Percentiles rank a stretch among this genome's conserved stretches.
Evolutionary conservation across 2,113 vertebrate species (phyloP).

Genomic region (Hippocampus barbouri): DNA sequence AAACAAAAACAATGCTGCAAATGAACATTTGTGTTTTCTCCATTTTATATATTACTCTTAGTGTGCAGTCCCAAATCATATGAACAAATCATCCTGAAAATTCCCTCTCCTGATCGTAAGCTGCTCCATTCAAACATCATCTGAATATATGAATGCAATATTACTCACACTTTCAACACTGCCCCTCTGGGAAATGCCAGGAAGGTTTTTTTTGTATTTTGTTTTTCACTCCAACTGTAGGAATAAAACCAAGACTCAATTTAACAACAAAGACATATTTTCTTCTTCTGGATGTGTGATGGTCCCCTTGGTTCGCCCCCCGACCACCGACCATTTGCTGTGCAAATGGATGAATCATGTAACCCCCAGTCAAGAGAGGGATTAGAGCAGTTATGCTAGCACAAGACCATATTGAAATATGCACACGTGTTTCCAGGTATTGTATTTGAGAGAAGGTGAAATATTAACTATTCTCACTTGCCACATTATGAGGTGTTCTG

Average conservation of each 20-base stretch:
- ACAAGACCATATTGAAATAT: conserved; percentile 51
- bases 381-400: conserved; percentile 29
- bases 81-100: background rate
- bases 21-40: background rate
- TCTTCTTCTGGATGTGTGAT: conserved; percentile 2
- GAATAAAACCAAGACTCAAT: conserved; percentile 10
- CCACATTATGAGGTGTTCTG: background rate
- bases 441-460: conserved; percentile 10
- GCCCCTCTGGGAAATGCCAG: background rate
- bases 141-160: background rate
- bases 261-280: background rate
- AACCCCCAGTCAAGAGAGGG: conserved; percentile 46
- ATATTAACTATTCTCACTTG: conserved; percentile 4
- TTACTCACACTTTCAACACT: background rate
- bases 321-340: too few species aligned
- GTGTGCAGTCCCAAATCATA: background rate
- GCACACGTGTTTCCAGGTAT: conserved; percentile 29
- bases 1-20: background rate
- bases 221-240: conserved; percentile 1
- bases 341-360: conserved; percentile 67
- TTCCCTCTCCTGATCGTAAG: background rate
- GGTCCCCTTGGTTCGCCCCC: conserved; percentile 7
- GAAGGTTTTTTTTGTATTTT: too few species aligned
- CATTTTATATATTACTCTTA: background rate
- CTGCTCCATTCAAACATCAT: background rate